Percentiles rank a stretch among this genome's conserved stretches.
phyloP scores from a whole-genome alignment of 2,113 vertebrate species.

The Lonchura striata region DNA sequence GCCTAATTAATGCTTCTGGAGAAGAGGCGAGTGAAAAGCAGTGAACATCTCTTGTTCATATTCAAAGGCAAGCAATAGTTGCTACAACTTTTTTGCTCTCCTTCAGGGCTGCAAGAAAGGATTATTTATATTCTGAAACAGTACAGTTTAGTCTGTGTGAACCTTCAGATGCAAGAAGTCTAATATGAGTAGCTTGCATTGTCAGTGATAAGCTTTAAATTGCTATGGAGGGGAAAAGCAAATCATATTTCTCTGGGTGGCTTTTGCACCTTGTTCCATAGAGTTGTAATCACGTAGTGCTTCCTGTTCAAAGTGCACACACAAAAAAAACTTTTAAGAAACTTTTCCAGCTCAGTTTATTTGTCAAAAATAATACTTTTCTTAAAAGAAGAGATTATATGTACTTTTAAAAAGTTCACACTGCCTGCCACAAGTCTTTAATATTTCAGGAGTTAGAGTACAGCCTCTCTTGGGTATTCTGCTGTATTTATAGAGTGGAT shows the following conservation, averaged over 20 bases:
- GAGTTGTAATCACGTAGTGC: rapidly evolving
- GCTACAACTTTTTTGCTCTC: neutral
- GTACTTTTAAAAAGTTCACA: neutral
- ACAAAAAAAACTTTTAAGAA: neutral
- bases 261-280: neutral
- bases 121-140: slow-evolving; percentile 29
- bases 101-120: neutral
- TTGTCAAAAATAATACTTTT: neutral
- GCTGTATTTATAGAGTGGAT: slow-evolving; percentile 33
- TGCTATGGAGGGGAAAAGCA: neutral
- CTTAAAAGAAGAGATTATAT: neutral
- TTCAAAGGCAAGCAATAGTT: neutral
- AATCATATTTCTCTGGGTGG: neutral
- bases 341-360: neutral
- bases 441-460: neutral
- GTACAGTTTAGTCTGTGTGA: neutral
- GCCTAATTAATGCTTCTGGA: neutral
- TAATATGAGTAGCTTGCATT: neutral
- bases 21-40: neutral
- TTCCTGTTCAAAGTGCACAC: neutral
- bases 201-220: slow-evolving; percentile 1
- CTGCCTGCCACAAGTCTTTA: neutral
- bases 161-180: neutral
- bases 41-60: neutral
- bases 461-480: slow-evolving; percentile 29